Percentiles rank a stretch among this genome's conserved stretches.
phyloP scores from a whole-genome alignment of 2,113 vertebrate species.

The Camelus bactrianus region DNA sequence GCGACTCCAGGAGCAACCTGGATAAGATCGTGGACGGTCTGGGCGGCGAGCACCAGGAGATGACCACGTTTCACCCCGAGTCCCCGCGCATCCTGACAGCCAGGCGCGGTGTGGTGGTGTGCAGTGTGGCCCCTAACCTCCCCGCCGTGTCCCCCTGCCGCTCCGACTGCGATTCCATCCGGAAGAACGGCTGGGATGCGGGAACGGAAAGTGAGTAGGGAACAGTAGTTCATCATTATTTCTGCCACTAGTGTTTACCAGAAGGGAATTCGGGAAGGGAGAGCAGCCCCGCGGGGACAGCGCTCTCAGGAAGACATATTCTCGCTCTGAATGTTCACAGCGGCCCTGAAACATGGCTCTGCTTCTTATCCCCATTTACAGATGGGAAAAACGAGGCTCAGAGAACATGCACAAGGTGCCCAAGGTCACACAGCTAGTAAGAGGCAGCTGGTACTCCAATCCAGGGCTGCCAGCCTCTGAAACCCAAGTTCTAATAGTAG shows the following conservation, averaged over 20 bases:
- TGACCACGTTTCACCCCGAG: slow-evolving; percentile 97
- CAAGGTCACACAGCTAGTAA: background rate
- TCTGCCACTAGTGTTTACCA: rapidly evolving
- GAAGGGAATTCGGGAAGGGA: background rate
- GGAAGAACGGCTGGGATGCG: slow-evolving; percentile 94
- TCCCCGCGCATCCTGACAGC: slow-evolving; percentile 94
- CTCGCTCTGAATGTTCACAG: background rate
- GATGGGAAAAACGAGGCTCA: background rate
- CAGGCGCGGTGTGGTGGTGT: slow-evolving; percentile 95
- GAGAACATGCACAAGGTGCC: background rate
- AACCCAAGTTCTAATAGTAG: background rate
- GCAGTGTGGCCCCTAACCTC: slow-evolving; percentile 97
- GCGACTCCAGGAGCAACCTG: slow-evolving; percentile 93
- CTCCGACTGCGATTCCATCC: slow-evolving; percentile 96
- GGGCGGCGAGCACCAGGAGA: slow-evolving; percentile 94
- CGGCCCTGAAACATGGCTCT: too few relatives aligned
- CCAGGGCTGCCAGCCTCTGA: background rate
- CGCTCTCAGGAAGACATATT: rapidly evolving
- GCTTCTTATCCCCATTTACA: background rate
- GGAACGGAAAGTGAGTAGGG: slow-evolving; percentile 91
- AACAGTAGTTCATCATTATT: rapidly evolving
- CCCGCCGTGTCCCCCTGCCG: slow-evolving; percentile 94
- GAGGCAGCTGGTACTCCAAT: background rate
- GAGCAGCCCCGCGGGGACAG: rapidly evolving
- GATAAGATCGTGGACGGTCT: slow-evolving; percentile 95